Evolutionary conservation across 35 echinoderm and acorn worm genomes (phyloP), one percentile per base, ranked within the genome.

Genomic region (Nesometra sesokonis): DNA sequence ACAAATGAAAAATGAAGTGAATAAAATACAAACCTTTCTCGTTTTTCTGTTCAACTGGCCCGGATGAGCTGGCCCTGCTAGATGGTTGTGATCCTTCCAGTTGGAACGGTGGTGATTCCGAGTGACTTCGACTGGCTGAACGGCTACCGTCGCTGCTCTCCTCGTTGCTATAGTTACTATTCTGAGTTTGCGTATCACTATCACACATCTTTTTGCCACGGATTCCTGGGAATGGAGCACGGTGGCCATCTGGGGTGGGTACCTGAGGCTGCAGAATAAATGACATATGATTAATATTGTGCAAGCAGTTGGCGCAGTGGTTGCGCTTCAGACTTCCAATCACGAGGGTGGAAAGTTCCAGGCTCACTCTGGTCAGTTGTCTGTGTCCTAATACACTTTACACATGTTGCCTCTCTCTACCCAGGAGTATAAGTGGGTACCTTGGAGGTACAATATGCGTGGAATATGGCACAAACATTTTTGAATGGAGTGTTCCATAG

Each of bases 31-130:
- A 32, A 97, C 94, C 94, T 85, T 97, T 93, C 27, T 91, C 89
- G 13, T 87, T 86, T 82, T 93, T 93, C 80, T 57, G 82, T 29
- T 97, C 94, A 29, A 90, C 80, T 82, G 92, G 92, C 30, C 94
- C 94, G 80, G 94, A 85, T 34, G 94, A 97, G 35, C 91, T 90
- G 37, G 91, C 93, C 57, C 94, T 87, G 87, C 94, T 97, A 78
- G 91, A 93, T 31, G 94, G 94, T 46, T 91, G 77, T 32, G 94
- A 97, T 35, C 89, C 91, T 76, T 97, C 94, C 86, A 93, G 89
- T 40, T 84, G 84, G 80, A 92, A 93, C 0, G 84, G 89, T 43
- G 91, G 91, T 47, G 94, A 97, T 31, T 88, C 83, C 0, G 94
- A 97, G 9, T 91, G 88, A 43, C 87, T 89, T 32, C 90, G 89